Evolutionary conservation across 2,797 vertebrate species (phyloP).

Genomic region (Cottoperca gobio): DNA sequence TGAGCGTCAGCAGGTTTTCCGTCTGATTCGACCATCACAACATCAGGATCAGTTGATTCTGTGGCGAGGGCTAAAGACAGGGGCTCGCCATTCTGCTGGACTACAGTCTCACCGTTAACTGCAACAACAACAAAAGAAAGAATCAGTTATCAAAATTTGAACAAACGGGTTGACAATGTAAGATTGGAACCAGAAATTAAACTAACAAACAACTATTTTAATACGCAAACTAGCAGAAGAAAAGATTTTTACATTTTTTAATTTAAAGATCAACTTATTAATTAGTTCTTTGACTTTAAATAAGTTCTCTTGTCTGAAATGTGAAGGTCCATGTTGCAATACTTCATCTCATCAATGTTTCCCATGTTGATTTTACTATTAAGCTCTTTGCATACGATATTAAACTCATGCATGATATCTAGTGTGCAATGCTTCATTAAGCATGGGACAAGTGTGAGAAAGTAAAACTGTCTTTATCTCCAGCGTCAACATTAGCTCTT

Average conservation of each 20-base stretch:
- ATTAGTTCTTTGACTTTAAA: background rate
- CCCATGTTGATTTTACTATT: conserved; percentile 2
- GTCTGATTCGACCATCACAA: conserved; percentile 4
- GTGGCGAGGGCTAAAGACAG: conserved; percentile 65
- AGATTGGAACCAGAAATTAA: background rate
- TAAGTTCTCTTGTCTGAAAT: conserved; percentile 15
- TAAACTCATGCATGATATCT: background rate
- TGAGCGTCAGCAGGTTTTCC: conserved; percentile 17
- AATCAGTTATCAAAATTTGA: background rate
- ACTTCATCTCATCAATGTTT: background rate
- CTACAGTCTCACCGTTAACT: conserved; percentile 63
- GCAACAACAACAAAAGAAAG: conserved; percentile 20
- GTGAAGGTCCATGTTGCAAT: background rate
- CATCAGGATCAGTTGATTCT: conserved; percentile 33
- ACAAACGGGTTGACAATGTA: background rate
- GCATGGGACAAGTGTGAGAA: conserved; percentile 37
- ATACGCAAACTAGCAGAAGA: background rate
- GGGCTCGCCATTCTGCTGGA: conserved; percentile 72
- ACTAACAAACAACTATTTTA: background rate
- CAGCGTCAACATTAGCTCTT: conserved; percentile 67
- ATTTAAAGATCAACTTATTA: background rate
- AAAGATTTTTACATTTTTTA: background rate
- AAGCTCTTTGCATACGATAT: conserved; percentile 7
- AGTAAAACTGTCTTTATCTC: conserved; percentile 35
- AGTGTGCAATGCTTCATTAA: conserved; percentile 26